These are phyloP conservation scores for Zhuqinia jingwanae DNA, from an alignment of 2,888 invertebrate species.

Conservation along the genomic window DNA sequence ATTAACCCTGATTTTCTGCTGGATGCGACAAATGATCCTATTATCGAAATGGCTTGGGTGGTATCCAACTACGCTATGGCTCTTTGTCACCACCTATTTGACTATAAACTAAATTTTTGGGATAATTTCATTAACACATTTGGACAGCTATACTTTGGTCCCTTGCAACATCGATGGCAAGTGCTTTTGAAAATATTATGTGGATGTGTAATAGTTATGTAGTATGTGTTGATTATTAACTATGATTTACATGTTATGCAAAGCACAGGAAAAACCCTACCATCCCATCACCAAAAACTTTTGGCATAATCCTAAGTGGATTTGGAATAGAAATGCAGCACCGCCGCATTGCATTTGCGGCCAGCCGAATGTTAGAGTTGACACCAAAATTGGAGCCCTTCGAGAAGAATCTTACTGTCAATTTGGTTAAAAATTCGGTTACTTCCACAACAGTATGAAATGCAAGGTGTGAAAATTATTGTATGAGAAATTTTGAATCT, in stretches of 20 bases:
- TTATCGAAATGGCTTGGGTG: constrained; percentile 45
- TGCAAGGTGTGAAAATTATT: background rate
- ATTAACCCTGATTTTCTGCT: constrained; percentile 17
- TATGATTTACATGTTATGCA: constrained; percentile 10
- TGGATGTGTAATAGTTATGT: background rate
- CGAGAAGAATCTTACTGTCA: constrained; percentile 8
- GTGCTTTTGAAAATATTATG: background rate
- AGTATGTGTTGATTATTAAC: background rate
- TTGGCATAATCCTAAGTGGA: constrained; percentile 48
- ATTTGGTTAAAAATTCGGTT: too few relatives aligned
- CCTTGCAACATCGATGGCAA: constrained; percentile 47
- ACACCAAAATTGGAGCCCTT: constrained; percentile 52
- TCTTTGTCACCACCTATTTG: constrained; percentile 47
- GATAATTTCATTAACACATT: constrained; percentile 43
- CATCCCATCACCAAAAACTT: constrained; percentile 20
- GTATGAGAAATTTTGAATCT: background rate
- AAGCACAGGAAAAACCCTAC: constrained; percentile 48
- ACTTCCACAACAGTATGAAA: too few relatives aligned
- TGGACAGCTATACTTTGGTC: constrained; percentile 39
- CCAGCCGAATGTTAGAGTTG: background rate
- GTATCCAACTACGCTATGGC: constrained; percentile 57
- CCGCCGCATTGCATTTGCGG: constrained; percentile 37
- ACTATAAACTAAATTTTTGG: constrained; percentile 58
- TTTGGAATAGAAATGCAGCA: constrained; percentile 52
- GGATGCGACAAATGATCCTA: constrained; percentile 33